Conservation (phyloP, 1,140 invertebrate species). For the Trachelipus rathkii region DNA sequence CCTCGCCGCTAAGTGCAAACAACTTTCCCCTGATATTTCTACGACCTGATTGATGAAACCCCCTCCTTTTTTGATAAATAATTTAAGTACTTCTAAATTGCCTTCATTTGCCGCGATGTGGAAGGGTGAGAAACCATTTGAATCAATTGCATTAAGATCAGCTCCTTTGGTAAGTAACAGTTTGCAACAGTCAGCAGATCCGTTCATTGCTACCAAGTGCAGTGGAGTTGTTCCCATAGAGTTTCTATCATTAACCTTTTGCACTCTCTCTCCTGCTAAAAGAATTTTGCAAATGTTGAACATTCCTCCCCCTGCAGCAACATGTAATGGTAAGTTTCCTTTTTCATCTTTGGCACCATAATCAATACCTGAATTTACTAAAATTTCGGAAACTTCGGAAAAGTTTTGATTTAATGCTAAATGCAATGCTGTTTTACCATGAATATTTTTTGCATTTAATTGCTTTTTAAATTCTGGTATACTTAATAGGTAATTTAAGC, state of each 20-base stretch:
- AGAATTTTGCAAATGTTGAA: neutral
- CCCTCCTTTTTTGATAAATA: neutral
- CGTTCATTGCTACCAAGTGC: neutral
- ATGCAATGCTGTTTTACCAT: neutral
- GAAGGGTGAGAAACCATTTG: neutral
- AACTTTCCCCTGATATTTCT: neutral
- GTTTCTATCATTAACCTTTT: neutral
- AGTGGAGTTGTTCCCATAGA: neutral
- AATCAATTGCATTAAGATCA: neutral
- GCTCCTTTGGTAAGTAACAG: neutral
- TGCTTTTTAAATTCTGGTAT: neutral
- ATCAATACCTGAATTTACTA: neutral
- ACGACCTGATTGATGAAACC: neutral
- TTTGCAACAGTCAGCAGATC: neutral
- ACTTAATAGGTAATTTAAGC: neutral
- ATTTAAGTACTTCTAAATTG: constrained; percentile 4
- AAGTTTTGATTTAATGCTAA: neutral
- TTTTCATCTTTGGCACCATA: neutral
- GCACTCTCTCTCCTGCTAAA: neutral
- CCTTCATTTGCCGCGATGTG: neutral
- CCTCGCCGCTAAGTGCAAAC: neutral
- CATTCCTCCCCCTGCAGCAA: neutral
- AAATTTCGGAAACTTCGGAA: neutral
- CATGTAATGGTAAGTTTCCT: neutral
- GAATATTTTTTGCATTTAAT: neutral